These are phyloP conservation scores for Lithophane leautieri DNA, from an alignment of 2,888 invertebrate species.

Conservation along the genomic window DNA sequence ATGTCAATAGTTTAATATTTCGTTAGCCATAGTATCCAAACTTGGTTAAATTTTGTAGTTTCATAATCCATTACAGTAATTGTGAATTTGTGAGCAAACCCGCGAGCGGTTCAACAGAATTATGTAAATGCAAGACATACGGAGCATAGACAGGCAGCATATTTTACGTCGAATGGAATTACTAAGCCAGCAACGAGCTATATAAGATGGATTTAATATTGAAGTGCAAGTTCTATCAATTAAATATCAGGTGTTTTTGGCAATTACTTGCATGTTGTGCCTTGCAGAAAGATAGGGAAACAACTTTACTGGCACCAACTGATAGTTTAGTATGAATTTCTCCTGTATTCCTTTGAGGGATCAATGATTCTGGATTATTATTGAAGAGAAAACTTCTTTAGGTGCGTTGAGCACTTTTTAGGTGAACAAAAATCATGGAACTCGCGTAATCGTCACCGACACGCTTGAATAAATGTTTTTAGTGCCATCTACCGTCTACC, in stretches of 20 bases:
- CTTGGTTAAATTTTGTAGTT: slow-evolving; percentile 50
- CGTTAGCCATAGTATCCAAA: slow-evolving; percentile 24
- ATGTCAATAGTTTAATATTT: slow-evolving; percentile 21
- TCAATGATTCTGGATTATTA: too few relatives aligned
- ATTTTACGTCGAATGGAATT: slow-evolving; percentile 23
- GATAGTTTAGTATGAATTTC: too few relatives aligned
- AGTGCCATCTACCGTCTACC: too few relatives aligned
- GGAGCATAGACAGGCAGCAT: slow-evolving; percentile 23
- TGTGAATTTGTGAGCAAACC: slow-evolving; percentile 60
- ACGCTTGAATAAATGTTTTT: too few relatives aligned
- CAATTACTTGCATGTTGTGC: not conserved
- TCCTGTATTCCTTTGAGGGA: too few relatives aligned
- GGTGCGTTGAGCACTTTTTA: too few relatives aligned
- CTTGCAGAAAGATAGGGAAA: too few relatives aligned
- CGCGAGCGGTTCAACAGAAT: slow-evolving; percentile 46
- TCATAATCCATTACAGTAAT: slow-evolving; percentile 63
- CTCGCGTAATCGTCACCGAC: too few relatives aligned
- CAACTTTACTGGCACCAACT: too few relatives aligned
- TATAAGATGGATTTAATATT: not conserved
- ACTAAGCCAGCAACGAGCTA: slow-evolving; percentile 1
- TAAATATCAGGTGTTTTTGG: not conserved
- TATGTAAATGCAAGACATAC: slow-evolving; percentile 46
- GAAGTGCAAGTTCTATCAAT: not conserved
- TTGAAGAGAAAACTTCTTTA: too few relatives aligned
- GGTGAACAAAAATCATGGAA: too few relatives aligned